Percentiles rank a stretch among this genome's conserved stretches.
These are phyloP conservation scores for Halcyon senegalensis DNA, from an alignment of 2,113 vertebrate species.

Conservation along the genomic window DNA sequence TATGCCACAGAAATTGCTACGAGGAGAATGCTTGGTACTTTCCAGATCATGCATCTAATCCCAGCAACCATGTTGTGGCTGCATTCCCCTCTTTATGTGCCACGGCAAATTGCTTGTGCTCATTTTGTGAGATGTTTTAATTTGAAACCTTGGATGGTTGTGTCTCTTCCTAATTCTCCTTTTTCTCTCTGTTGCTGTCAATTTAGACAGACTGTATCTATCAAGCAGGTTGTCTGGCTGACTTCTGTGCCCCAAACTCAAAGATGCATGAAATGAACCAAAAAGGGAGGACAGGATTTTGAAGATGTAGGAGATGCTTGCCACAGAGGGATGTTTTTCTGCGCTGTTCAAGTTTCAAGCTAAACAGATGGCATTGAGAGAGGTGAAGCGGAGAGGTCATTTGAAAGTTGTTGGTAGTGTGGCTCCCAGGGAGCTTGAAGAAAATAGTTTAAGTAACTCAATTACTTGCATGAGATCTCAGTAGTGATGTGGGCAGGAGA, in stretches of 20 bases:
- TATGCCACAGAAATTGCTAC: not conserved
- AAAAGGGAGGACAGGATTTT: constrained; percentile 22
- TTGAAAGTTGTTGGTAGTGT: not conserved
- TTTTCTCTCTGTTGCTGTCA: not conserved
- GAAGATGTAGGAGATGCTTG: not conserved
- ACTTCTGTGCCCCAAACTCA: not conserved
- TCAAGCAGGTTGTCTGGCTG: not conserved
- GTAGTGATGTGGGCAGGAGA: not conserved
- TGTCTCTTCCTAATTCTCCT: not conserved
- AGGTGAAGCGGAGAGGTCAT: not conserved
- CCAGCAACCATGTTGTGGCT: not conserved
- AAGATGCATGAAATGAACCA: constrained; percentile 33
- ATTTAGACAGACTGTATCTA: not conserved
- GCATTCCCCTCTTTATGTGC: not conserved
- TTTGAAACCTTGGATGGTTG: not conserved
- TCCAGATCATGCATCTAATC: not conserved
- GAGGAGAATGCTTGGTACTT: not conserved
- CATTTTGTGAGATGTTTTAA: not conserved
- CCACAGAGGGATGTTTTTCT: not conserved
- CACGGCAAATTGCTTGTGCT: not conserved
- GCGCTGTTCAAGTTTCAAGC: not conserved
- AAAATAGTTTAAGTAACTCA: not conserved
- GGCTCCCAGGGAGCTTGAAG: not conserved
- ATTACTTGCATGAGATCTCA: not conserved
- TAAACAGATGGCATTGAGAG: not conserved